Percentiles rank a stretch among this genome's conserved stretches.
Evolutionary conservation across 2,113 vertebrate species (phyloP).

Genomic region (Mastomys natalensis): DNA sequence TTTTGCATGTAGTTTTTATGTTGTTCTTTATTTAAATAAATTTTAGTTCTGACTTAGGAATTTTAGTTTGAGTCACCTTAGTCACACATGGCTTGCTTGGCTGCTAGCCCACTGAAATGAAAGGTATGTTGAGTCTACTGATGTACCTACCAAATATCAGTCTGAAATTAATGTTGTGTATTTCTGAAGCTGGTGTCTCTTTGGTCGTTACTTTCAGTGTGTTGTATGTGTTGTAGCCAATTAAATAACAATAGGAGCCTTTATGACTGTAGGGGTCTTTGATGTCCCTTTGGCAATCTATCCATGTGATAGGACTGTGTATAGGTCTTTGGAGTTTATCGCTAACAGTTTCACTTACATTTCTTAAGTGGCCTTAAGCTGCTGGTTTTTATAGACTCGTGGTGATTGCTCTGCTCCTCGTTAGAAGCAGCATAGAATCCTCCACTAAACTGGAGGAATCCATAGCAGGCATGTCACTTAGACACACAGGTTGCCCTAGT

Average conservation of each 20-base stretch:
- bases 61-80: slow-evolving; percentile 55
- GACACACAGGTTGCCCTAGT: background rate
- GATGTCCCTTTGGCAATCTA: background rate
- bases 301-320: background rate
- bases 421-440: background rate
- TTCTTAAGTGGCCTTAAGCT: slow-evolving; percentile 42
- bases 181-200: slow-evolving; percentile 1
- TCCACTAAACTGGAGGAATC: background rate
- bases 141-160: slow-evolving; percentile 6
- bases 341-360: slow-evolving; percentile 37
- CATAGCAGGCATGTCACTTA: background rate
- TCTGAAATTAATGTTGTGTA: slow-evolving; percentile 44
- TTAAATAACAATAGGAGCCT: background rate
- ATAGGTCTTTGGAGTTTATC: background rate
- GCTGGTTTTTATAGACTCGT: slow-evolving; percentile 51
- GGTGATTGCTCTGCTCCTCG: slow-evolving; percentile 16
- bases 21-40: slow-evolving; percentile 50
- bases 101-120: slow-evolving; percentile 4
- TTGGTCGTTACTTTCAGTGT: background rate
- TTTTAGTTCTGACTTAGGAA: background rate
- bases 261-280: background rate
- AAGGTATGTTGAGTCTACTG: background rate
- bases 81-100: background rate
- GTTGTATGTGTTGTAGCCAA: background rate
- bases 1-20: slow-evolving; percentile 30